Conservation (phyloP, 2,888 invertebrate genomes). For the Coenonympha arcania region DNA sequence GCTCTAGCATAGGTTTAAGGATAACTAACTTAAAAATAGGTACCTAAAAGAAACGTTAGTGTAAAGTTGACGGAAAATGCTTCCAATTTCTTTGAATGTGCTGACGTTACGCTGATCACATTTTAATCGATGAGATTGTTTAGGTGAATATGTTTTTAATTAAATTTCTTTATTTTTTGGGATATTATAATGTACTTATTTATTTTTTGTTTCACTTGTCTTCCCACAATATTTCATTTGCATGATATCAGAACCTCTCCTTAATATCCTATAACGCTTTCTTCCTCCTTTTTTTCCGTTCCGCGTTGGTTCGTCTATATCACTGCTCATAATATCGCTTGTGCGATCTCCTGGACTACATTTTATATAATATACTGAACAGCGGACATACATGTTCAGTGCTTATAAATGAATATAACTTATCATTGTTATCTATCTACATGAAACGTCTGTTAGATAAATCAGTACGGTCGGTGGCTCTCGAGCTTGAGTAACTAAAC, state of each 20-base stretch:
- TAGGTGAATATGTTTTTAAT: conserved; percentile 44
- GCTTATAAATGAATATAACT: conserved; percentile 30
- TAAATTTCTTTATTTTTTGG: conserved; percentile 42
- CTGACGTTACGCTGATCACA: conserved; percentile 27
- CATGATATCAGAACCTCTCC: conserved; percentile 17
- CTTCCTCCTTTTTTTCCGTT: conserved; percentile 34
- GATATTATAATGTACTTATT: no score
- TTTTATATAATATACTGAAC: neutral
- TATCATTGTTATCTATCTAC: conserved; percentile 13
- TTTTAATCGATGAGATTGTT: conserved; percentile 33
- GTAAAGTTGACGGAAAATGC: neutral
- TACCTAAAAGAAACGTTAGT: neutral
- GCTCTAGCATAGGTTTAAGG: neutral
- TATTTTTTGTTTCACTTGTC: neutral
- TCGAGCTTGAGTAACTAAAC: conserved; percentile 2
- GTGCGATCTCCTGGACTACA: neutral
- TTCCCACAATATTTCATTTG: conserved; percentile 21
- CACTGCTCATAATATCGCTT: no score
- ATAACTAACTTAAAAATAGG: neutral
- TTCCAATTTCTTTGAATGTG: neutral
- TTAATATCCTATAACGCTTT: conserved; percentile 6
- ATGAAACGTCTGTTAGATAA: conserved; percentile 21
- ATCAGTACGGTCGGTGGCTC: conserved; percentile 21
- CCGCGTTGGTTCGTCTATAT: neutral
- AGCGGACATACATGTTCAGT: conserved; percentile 19